Conservation (phyloP, 2,888 invertebrate species). For the Campoletis raptor region DNA sequence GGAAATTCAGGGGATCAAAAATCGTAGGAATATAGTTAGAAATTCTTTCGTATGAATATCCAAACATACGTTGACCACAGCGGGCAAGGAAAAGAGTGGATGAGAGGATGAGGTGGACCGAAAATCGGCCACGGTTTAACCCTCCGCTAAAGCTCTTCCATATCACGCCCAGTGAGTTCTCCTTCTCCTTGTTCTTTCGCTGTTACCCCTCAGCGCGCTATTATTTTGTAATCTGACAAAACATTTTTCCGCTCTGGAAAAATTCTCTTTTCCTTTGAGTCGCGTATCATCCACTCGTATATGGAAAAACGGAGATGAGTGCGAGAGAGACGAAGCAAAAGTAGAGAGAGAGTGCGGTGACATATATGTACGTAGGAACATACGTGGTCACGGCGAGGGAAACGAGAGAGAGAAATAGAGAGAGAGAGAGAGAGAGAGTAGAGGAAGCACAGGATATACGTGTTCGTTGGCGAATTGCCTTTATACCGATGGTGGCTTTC, state of each 20-base stretch:
- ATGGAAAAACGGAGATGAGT: background rate
- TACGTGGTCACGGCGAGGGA: conserved; percentile 39
- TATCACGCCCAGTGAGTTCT: background rate
- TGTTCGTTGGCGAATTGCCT: conserved; percentile 52
- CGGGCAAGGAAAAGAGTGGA: conserved; percentile 20
- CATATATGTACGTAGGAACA: background rate
- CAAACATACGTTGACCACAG: background rate
- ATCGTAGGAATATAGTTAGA: background rate
- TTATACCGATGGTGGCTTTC: conserved; percentile 42
- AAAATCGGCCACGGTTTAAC: conserved; percentile 19
- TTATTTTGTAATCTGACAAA: conserved; percentile 74
- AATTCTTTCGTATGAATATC: conserved; percentile 13
- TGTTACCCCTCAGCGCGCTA: conserved; percentile 48
- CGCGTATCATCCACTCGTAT: conserved; percentile 23
- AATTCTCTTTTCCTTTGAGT: conserved; percentile 68
- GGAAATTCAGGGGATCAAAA: conserved; percentile 4
- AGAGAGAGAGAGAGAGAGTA: background rate
- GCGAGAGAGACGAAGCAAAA: conserved; percentile 58
- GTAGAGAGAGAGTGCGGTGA: conserved; percentile 53
- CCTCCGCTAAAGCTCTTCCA: conserved; percentile 14
- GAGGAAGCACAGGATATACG: conserved; percentile 32
- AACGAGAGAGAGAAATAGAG: background rate
- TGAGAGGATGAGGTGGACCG: conserved; percentile 2
- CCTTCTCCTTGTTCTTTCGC: conserved; percentile 9
- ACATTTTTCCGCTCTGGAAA: conserved; percentile 76